Evolutionary conservation across 2,797 vertebrate species (phyloP).

Genomic region (Gobionotothen gibberifrons): DNA sequence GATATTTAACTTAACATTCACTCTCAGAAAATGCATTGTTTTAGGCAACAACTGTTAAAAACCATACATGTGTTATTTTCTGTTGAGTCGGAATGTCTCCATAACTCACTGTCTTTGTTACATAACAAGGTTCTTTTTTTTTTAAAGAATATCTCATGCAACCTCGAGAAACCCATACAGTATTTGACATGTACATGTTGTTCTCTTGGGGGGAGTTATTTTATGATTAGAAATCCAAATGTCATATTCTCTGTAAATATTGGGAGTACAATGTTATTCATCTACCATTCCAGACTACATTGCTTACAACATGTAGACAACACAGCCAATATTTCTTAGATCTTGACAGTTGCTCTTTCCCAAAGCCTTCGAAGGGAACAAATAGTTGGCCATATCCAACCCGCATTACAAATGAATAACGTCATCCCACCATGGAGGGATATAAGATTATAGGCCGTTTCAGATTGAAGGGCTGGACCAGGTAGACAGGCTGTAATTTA

Average conservation of each 20-base stretch:
- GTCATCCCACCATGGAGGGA: conserved; percentile 27
- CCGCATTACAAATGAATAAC: conserved; percentile 24
- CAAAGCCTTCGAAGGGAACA: conserved; percentile 19
- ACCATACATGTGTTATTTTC: conserved; percentile 2
- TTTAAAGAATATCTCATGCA: conserved; percentile 1
- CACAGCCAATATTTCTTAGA: background rate
- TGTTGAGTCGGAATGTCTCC: conserved; percentile 12
- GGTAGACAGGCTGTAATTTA: conserved; percentile 58
- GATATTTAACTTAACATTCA: background rate
- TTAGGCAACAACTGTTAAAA: background rate
- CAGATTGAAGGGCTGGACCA: conserved; percentile 54
- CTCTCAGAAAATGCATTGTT: background rate
- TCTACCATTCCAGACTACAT: background rate
- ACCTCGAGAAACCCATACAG: background rate
- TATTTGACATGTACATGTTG: too few relatives aligned
- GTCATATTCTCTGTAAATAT: background rate
- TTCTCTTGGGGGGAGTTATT: background rate
- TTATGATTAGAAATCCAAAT: background rate
- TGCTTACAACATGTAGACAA: background rate
- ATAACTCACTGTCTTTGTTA: conserved; percentile 33
- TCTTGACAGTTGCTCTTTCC: conserved; percentile 8
- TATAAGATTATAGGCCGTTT: conserved; percentile 45
- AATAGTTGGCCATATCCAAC: conserved; percentile 8
- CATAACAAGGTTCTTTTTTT: conserved; percentile 38
- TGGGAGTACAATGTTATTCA: background rate